Conservation (phyloP, 2,113 vertebrate genomes). For the Gobius niger region DNA sequence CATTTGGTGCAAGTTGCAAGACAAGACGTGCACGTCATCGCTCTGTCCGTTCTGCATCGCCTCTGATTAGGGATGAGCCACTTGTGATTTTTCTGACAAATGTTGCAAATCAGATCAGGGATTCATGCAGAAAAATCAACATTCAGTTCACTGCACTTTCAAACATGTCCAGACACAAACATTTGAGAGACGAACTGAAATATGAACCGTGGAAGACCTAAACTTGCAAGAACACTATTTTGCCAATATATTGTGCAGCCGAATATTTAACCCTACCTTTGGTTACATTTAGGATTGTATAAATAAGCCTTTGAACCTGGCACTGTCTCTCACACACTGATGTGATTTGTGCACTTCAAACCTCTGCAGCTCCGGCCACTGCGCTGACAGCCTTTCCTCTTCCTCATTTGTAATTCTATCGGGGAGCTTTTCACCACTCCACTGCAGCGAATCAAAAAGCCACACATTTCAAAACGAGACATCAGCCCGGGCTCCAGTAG, state of each 20-base stretch:
- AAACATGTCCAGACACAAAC: too few species aligned
- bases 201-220: too few species aligned
- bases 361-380: slow-evolving; percentile 12
- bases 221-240: too few species aligned
- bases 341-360: slow-evolving; percentile 22
- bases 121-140: too few species aligned
- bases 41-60: background rate
- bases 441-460: slow-evolving; percentile 35
- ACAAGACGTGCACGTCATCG: background rate
- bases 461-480: slow-evolving; percentile 29
- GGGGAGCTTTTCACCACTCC: slow-evolving; percentile 28
- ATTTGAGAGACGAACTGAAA: too few species aligned
- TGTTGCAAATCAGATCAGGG: too few species aligned
- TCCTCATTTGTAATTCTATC: slow-evolving; percentile 54
- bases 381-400: slow-evolving; percentile 19
- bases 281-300: slow-evolving; percentile 20
- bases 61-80: background rate
- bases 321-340: background rate
- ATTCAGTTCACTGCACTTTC: too few species aligned
- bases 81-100: too few species aligned
- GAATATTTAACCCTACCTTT: too few species aligned
- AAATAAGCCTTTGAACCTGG: background rate
- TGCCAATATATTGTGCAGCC: too few species aligned
- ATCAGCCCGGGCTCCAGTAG: slow-evolving; percentile 9
- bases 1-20: background rate